Conservation (phyloP, 37 sponge, comb jelly and placozoan genomes). For the Haliclona indistincta region DNA sequence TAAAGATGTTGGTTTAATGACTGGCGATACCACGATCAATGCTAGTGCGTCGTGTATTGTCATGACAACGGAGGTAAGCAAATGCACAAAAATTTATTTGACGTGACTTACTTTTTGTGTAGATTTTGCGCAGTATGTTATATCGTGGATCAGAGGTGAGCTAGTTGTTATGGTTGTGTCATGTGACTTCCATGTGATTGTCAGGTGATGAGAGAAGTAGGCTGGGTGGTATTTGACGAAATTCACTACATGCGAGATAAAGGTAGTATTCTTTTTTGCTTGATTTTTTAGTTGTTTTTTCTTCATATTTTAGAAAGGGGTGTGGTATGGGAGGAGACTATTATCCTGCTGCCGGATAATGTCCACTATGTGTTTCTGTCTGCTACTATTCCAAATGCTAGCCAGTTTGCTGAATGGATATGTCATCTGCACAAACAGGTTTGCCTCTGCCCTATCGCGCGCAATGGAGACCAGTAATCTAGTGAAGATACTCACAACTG, state of each 20-base stretch:
- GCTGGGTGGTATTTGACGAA: conserved; percentile 96
- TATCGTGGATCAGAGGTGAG: conserved; percentile 94
- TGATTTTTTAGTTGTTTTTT: not conserved
- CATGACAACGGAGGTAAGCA: conserved; percentile 86
- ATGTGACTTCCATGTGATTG: not conserved
- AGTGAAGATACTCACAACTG: too few relatives aligned
- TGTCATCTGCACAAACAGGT: conserved; percentile 91
- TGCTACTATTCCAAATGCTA: conserved; percentile 97
- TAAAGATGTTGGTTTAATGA: conserved; percentile 97
- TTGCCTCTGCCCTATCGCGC: too few relatives aligned
- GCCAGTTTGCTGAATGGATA: conserved; percentile 99
- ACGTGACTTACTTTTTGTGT: not conserved
- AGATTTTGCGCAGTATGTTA: conserved; percentile 95
- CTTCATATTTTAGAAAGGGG: conserved; percentile 77
- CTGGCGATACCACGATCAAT: conserved; percentile 96
- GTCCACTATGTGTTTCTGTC: conserved; percentile 99
- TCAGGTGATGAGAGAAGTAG: conserved; percentile 95
- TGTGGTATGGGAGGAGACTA: conserved; percentile 99
- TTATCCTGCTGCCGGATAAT: conserved; percentile 95
- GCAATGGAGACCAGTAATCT: too few relatives aligned
- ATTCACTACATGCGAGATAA: conserved; percentile 94
- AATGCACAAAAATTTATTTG: conserved; percentile 14
- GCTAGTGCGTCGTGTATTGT: conserved; percentile 94
- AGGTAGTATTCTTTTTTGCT: conserved; percentile 35
- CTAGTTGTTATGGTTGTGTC: too few relatives aligned